These are phyloP conservation scores for Stomatorhinus walkeri DNA, from an alignment of 2,797 vertebrate genomes.

Conservation along the genomic window DNA sequence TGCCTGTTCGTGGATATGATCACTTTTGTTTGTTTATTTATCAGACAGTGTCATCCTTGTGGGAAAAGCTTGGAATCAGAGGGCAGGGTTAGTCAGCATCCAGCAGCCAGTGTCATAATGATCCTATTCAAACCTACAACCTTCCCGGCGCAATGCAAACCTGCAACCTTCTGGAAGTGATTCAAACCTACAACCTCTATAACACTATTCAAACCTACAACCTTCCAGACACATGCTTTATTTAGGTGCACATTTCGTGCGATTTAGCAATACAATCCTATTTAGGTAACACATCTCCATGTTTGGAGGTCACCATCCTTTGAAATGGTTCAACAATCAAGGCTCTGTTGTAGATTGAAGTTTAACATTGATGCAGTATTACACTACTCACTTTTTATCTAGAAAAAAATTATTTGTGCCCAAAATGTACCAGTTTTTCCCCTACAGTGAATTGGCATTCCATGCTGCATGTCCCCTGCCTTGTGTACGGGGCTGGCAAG, in stretches of 20 bases:
- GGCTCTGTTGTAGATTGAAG: background rate
- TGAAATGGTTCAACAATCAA: background rate
- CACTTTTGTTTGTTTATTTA: background rate
- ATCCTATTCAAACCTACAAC: background rate
- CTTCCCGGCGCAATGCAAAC: background rate
- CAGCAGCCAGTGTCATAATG: background rate
- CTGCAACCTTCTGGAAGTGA: background rate
- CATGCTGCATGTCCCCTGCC: background rate
- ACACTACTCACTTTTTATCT: background rate
- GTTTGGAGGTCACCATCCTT: background rate
- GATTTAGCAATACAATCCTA: background rate
- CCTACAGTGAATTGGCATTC: background rate
- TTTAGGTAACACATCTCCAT: background rate
- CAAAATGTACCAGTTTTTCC: background rate
- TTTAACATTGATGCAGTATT: background rate
- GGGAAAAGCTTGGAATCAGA: background rate
- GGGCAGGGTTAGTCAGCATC: background rate
- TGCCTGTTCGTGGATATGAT: background rate
- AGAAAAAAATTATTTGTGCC: background rate
- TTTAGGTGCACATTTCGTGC: background rate
- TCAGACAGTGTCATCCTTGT: background rate
- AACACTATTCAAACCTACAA: background rate
- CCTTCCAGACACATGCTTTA: background rate
- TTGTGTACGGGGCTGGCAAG: background rate
- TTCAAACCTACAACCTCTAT: background rate